Conservation (phyloP, 1,140 invertebrate genomes). For the Leptonema lineaticorne region DNA sequence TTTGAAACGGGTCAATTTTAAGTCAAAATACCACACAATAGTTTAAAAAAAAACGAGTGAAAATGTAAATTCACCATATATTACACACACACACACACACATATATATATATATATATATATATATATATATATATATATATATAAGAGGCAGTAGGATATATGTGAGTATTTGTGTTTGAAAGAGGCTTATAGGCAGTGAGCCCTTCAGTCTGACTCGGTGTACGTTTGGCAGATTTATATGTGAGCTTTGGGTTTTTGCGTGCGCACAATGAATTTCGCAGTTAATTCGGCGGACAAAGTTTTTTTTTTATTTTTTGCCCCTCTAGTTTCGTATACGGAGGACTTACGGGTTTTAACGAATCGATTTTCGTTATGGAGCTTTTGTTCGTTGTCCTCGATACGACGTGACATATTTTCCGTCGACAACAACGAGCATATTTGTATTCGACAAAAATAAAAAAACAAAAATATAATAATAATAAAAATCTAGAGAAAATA, state of each 20-base stretch:
- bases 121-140: no score
- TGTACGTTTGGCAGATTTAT: conserved; percentile 16
- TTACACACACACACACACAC: neutral
- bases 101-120: no score
- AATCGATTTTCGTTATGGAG: neutral
- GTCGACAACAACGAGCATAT: neutral
- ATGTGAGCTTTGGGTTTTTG: conserved; percentile 16
- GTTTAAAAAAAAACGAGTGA: no score
- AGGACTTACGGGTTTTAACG: neutral
- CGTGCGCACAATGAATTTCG: conserved; percentile 17
- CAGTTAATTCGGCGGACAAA: conserved; percentile 16
- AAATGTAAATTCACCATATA: no score
- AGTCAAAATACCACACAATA: no score
- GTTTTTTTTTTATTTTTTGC: no score
- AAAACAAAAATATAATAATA: no score
- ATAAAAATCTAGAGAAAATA: neutral
- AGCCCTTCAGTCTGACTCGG: conserved; percentile 13
- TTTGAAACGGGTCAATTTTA: no score
- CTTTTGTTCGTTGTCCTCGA: neutral
- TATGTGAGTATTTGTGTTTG: neutral
- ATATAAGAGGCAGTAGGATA: no score
- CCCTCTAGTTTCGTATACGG: neutral
- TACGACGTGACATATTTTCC: neutral
- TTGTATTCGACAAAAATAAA: neutral
- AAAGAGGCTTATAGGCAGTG: conserved; percentile 8